These are phyloP conservation scores for Ptychobarbus kaznakovi DNA, from an alignment of 2,797 vertebrate species.

Conservation along the genomic window DNA sequence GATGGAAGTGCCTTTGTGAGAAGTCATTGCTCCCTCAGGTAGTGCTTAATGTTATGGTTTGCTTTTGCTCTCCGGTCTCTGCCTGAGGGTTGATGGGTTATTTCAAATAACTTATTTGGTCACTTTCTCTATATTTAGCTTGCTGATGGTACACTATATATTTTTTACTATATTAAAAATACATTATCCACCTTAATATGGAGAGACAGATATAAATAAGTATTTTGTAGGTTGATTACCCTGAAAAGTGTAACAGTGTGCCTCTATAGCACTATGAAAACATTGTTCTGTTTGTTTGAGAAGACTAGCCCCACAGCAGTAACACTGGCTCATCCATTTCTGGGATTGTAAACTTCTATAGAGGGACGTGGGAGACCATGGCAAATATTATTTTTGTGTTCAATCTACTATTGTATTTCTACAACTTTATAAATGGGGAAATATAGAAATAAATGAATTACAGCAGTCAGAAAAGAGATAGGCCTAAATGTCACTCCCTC, in stretches of 20 bases:
- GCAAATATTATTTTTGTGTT: not conserved
- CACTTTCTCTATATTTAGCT: constrained; percentile 9
- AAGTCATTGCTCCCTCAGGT: constrained; percentile 29
- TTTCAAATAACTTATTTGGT: not conserved
- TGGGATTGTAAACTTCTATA: not conserved
- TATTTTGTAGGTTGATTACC: not conserved
- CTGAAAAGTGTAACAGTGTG: not conserved
- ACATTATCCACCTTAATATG: not conserved
- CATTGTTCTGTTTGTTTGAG: not conserved
- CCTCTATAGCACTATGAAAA: not conserved
- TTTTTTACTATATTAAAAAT: not conserved
- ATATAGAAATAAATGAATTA: not conserved
- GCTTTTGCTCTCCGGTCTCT: constrained; percentile 42
- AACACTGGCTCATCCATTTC: not conserved
- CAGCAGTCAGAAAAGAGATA: not conserved
- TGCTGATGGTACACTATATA: not conserved
- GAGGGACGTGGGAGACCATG: not conserved
- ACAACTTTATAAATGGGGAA: not conserved
- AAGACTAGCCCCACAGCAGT: not conserved
- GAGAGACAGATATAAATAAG: not conserved
- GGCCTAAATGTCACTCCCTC: not conserved
- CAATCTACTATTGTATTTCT: not conserved
- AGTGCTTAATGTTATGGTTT: constrained; percentile 14
- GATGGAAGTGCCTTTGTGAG: constrained; percentile 1
- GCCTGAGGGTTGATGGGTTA: not conserved